A percentile compares a stretch with the other conserved stretches of the same genome.
Conservation (phyloP, 1,140 invertebrate genomes). For the Maniola jurtina region DNA sequence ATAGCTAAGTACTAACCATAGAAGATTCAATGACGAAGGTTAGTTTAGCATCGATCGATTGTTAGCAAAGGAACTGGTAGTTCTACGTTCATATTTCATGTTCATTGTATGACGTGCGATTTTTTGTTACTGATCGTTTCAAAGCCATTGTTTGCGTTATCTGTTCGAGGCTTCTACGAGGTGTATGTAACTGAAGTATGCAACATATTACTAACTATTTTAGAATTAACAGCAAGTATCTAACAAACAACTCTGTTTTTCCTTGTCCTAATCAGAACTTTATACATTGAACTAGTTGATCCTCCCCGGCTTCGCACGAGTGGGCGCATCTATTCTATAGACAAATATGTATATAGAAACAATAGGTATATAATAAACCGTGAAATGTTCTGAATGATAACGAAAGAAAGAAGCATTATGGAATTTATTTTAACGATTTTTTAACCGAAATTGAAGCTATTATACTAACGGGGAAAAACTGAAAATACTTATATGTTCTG, state of each 20-base stretch:
- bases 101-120: slow-evolving; percentile 15
- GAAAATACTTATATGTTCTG: too few relatives aligned
- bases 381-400: too few relatives aligned
- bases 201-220: background rate
- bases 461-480: too few relatives aligned
- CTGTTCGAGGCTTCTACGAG: background rate
- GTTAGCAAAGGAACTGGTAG: background rate
- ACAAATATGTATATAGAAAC: too few relatives aligned
- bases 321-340: too few relatives aligned
- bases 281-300: background rate
- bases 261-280: background rate
- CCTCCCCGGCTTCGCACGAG: too few relatives aligned
- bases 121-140: slow-evolving; percentile 13
- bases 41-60: slow-evolving; percentile 15
- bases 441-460: too few relatives aligned
- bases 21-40: slow-evolving; percentile 12
- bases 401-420: too few relatives aligned
- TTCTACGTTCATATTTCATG: background rate
- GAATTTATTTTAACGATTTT: too few relatives aligned
- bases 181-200: slow-evolving; percentile 4
- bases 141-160: slow-evolving; percentile 26
- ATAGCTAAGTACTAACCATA: background rate
- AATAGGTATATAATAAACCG: too few relatives aligned
- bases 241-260: background rate
- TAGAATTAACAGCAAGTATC: background rate